Conservation (phyloP, 2,888 invertebrate genomes). For the Onchidella celtica region DNA sequence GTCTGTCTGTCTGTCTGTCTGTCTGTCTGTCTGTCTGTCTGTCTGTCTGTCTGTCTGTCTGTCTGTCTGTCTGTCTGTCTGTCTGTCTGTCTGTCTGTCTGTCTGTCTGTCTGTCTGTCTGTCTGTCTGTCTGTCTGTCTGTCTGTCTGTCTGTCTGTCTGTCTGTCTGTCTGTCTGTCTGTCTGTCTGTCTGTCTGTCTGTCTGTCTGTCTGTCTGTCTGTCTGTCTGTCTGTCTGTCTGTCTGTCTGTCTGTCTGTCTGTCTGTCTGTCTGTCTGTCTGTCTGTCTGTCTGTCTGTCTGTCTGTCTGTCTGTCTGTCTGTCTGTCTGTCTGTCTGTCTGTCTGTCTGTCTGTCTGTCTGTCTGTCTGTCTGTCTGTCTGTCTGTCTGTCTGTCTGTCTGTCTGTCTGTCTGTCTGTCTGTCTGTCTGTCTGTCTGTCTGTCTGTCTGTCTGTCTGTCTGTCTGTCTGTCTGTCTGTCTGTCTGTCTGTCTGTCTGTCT, state of each 20-base stretch:
- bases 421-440: too few species aligned
- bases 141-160: conserved; percentile 40
- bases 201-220: conserved; percentile 31
- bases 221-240: conserved; percentile 34
- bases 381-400: too few species aligned
- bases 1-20: conserved; percentile 15
- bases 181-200: conserved; percentile 37
- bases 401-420: too few species aligned
- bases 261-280: conserved; percentile 31
- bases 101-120: conserved; percentile 36
- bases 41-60: conserved; percentile 30
- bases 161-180: conserved; percentile 33
- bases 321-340: conserved; percentile 26
- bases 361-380: too few species aligned
- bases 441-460: too few species aligned
- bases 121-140: conserved; percentile 36
- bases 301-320: conserved; percentile 26
- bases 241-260: conserved; percentile 38
- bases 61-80: conserved; percentile 33
- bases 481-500: too few species aligned
- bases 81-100: conserved; percentile 32
- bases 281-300: conserved; percentile 30
- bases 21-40: conserved; percentile 16
- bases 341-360: conserved; percentile 37
- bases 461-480: too few species aligned